These are phyloP conservation scores for Odocoileus virginianus DNA, from an alignment of 2,113 vertebrate species.

Conservation along the genomic window DNA sequence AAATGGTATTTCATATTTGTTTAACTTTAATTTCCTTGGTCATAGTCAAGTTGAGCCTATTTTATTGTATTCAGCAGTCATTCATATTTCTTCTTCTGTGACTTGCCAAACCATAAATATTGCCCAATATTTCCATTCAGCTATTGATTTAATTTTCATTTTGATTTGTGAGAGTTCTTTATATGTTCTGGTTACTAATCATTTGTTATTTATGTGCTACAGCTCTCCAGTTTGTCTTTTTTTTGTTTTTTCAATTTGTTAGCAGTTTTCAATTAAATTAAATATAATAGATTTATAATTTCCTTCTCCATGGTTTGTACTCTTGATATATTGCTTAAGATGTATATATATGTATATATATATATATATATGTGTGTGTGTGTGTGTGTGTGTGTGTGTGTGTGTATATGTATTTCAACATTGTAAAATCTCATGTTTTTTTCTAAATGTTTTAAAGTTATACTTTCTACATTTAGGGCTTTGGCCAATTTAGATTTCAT, in stretches of 20 bases:
- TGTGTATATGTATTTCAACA: not conserved
- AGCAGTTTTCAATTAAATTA: not conserved
- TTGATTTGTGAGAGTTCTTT: not conserved
- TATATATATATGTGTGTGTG: no score
- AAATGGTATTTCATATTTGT: not conserved
- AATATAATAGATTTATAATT: not conserved
- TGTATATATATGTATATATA: no score
- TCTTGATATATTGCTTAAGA: not conserved
- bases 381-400: no score
- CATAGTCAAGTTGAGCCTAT: not conserved
- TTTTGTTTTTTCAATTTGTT: not conserved
- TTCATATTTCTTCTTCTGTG: not conserved
- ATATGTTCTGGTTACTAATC: not conserved
- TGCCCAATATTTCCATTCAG: not conserved
- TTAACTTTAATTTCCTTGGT: not conserved
- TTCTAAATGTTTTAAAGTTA: not conserved
- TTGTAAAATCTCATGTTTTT: not conserved
- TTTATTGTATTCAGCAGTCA: not conserved
- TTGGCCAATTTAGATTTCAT: not conserved
- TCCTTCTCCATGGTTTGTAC: not conserved
- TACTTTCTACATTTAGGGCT: not conserved
- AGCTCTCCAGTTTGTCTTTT: not conserved
- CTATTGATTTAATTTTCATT: not conserved
- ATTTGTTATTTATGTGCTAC: not conserved
- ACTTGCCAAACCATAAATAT: not conserved